Percentiles rank a stretch among this genome's conserved stretches.
phyloP scores from a whole-genome alignment of 2,113 vertebrate genomes.

The Rhynchomys soricoides region DNA sequence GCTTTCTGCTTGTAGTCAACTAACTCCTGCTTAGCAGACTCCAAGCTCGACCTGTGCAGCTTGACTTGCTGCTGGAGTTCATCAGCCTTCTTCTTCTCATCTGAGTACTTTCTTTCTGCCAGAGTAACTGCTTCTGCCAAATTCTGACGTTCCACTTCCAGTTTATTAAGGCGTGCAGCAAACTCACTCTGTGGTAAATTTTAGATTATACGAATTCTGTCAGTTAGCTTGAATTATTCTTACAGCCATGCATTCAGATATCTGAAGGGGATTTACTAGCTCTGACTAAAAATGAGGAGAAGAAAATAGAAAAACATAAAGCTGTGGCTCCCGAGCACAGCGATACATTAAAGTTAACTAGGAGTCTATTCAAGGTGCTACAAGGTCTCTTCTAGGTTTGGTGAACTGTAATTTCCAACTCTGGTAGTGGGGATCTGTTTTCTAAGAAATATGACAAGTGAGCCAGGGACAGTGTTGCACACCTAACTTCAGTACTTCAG shows the following conservation, averaged over 20 bases:
- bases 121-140: conserved; percentile 92
- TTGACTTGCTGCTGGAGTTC: conserved; percentile 94
- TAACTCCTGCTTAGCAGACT: conserved; percentile 93
- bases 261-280: neutral
- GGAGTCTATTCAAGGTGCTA: conserved; percentile 11
- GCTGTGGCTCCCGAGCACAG: neutral
- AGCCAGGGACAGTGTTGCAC: too few species aligned
- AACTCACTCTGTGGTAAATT: conserved; percentile 91
- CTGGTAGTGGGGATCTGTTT: neutral
- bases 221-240: conserved; percentile 32
- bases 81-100: conserved; percentile 92
- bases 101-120: conserved; percentile 89
- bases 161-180: conserved; percentile 88
- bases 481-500: neutral
- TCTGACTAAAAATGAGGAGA: neutral
- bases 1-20: conserved; percentile 98
- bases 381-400: neutral
- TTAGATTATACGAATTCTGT: neutral
- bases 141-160: conserved; percentile 93
- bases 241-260: neutral
- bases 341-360: neutral
- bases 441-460: neutral
- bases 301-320: neutral
- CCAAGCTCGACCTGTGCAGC: conserved; percentile 86
- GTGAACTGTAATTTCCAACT: neutral